Evolutionary conservation across 2,113 vertebrate genomes (phyloP).

Genomic region (Pardalotus punctatus): DNA sequence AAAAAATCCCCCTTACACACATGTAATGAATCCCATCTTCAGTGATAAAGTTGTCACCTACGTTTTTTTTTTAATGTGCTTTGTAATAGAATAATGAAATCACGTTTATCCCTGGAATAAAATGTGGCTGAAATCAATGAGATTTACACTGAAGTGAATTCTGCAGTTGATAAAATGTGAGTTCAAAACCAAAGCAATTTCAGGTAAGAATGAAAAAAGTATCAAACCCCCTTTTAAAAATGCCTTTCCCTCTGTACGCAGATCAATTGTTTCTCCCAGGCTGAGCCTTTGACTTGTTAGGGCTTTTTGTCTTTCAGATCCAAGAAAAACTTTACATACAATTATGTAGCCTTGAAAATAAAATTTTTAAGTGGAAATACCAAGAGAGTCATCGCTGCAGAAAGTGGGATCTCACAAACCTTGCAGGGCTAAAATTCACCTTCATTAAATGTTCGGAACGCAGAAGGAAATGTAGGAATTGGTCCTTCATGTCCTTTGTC

Average conservation of each 20-base stretch:
- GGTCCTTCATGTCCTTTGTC: not conserved
- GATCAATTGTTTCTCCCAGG: not conserved
- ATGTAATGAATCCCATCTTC: not conserved
- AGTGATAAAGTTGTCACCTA: not conserved
- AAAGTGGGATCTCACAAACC: not conserved
- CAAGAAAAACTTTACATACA: constrained; percentile 38
- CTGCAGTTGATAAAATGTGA: constrained; percentile 11
- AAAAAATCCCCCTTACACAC: not conserved
- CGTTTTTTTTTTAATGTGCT: constrained; percentile 2
- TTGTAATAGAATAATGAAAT: constrained; percentile 33
- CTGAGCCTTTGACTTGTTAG: not conserved
- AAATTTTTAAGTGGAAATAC: constrained; percentile 6
- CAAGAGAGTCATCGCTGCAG: not conserved
- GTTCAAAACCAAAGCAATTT: constrained; percentile 13
- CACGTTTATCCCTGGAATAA: not conserved
- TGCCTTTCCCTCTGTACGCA: not conserved
- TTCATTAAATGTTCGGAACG: not conserved
- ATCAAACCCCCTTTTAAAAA: not conserved
- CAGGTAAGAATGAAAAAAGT: not conserved
- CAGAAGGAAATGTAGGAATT: not conserved
- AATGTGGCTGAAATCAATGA: constrained; percentile 14
- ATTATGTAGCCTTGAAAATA: constrained; percentile 34
- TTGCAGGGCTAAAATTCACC: not conserved
- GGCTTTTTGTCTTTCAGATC: not conserved
- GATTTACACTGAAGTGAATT: not conserved